Evolutionary conservation across 2,888 invertebrate species (phyloP).

Genomic region (Teleiodes luculella): DNA sequence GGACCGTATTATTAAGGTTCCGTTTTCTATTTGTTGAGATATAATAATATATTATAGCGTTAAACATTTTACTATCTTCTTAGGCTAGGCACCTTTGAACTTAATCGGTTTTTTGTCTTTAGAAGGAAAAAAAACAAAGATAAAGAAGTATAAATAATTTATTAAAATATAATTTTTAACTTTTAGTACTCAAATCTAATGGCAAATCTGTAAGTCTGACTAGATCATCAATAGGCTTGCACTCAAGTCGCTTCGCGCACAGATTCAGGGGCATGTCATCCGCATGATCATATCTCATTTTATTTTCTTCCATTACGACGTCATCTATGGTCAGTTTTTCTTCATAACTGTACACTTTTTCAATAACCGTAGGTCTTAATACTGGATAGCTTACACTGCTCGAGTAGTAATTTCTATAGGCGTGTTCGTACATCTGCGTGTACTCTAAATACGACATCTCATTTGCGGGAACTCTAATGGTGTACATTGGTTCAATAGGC

Average conservation of each 20-base stretch:
- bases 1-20: no score
- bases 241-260: constrained; percentile 56
- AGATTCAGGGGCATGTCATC: constrained; percentile 67
- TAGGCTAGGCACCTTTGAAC: no score
- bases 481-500: constrained; percentile 51
- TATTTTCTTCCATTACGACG: constrained; percentile 32
- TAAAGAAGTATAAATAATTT: constrained; percentile 33
- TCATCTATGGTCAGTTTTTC: constrained; percentile 40
- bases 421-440: constrained; percentile 67
- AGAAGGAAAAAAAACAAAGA: constrained; percentile 15
- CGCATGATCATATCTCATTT: constrained; percentile 31
- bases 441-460: constrained; percentile 69
- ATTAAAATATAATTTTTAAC: constrained; percentile 53
- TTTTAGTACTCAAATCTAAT: constrained; percentile 80
- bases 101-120: no score
- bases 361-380: constrained; percentile 46
- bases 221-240: constrained; percentile 58
- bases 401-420: constrained; percentile 62
- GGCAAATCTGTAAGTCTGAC: constrained; percentile 74
- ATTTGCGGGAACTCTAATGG: constrained; percentile 53
- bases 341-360: constrained; percentile 53
- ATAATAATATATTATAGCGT: no score
- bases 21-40: no score
- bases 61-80: no score
- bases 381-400: constrained; percentile 49